Base-by-base conservation (phyloP, 2,888 invertebrate species). In the Nemotelus nigrinus region DNA sequence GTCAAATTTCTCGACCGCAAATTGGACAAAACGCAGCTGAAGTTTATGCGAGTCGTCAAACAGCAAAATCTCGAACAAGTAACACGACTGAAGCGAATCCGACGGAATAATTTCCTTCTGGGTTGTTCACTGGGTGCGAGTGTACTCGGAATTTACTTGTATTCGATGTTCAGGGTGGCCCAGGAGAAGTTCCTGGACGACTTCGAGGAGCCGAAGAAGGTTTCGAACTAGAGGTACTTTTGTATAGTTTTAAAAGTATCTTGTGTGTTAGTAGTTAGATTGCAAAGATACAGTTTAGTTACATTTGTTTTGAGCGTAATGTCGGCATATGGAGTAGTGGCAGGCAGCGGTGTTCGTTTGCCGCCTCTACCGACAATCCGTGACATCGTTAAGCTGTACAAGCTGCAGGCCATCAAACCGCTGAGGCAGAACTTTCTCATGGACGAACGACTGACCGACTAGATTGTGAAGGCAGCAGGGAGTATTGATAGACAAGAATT, bases 361-460 rank as follows among this genome's bases (percentile, higher is more conserved):
- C 99, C 99, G 76, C 98, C 99, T 44, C 88, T 99, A 82, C 98
- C 98, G 10, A 93, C 94, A 75, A 91, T 98, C 79, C 92, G 93
- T 83, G 99, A 99, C 86, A 88, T 99, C 81, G 91, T 99, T 70
- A 93, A 94, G 82, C 87, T 99, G 57, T 99, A 99, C 86, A 92
- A 92, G 83, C 88, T 99, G 68, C 90, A 92, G 82, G 99, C 99
- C 43, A 89, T 93, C 68, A 94, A 94, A 84, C 93, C 96, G 83
- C 88, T 99, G 41, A 97, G 98, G 0, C 99, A 99, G 87, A 99
- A 99, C 88, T 99, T 99, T 86, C 89, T 99, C 1, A 90, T 99
- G 90, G 96, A n/a, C n/a, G n/a, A n/a, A n/a, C n/a, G n/a, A n/a
- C n/a, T n/a, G n/a, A n/a, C n/a, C n/a, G n/a, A n/a, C n/a, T n/a